phyloP scores from a whole-genome alignment of 2,888 invertebrate species.

The Galerucella pusilla region DNA sequence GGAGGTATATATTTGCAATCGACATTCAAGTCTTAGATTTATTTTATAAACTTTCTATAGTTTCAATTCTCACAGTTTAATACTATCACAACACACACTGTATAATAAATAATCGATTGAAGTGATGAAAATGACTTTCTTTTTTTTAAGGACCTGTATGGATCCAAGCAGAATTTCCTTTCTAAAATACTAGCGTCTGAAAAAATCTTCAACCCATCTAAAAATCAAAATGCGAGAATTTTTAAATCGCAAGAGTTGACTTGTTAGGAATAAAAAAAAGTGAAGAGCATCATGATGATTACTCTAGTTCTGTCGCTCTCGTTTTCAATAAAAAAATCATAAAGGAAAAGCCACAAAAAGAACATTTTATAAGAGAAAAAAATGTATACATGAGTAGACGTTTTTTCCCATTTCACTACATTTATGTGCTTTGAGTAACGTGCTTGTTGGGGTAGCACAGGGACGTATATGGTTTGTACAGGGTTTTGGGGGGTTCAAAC shows the following conservation, averaged over 20 bases:
- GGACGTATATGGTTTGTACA: too few species aligned
- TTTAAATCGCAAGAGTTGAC: conserved; percentile 17
- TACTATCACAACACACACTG: not conserved
- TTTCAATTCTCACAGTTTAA: too few species aligned
- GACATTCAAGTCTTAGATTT: conserved; percentile 21
- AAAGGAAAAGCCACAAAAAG: conserved; percentile 38
- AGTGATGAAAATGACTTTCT: too few species aligned
- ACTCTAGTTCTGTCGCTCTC: conserved; percentile 26
- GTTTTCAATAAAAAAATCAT: conserved; percentile 31
- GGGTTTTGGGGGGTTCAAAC: too few species aligned
- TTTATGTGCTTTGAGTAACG: conserved; percentile 29
- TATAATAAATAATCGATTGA: not conserved
- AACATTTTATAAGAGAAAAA: conserved; percentile 33
- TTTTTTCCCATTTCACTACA: conserved; percentile 31
- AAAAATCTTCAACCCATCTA: not conserved
- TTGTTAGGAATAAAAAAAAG: conserved; percentile 9
- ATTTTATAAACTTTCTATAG: conserved; percentile 2
- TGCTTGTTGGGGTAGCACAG: conserved; percentile 12
- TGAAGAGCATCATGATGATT: conserved; percentile 35
- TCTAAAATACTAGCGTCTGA: not conserved
- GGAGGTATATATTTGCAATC: conserved; percentile 29
- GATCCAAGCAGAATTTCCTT: not conserved
- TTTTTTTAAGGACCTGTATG: not conserved
- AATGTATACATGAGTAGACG: conserved; percentile 35
- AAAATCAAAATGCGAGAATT: not conserved